phyloP scores from a whole-genome alignment of 2,113 vertebrate genomes.

The Perca flavescens region DNA sequence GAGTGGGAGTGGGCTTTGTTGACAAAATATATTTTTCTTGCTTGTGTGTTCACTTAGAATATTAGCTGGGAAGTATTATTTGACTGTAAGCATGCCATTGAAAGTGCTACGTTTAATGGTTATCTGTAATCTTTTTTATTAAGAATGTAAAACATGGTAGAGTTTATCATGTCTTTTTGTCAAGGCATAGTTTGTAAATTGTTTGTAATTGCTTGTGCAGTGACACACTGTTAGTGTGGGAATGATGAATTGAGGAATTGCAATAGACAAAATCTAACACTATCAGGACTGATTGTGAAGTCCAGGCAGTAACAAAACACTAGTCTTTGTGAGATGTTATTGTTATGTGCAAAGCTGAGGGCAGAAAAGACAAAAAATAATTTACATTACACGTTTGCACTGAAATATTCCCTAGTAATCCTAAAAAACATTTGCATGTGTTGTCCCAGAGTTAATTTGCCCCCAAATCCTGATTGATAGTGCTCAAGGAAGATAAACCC shows the following conservation, averaged over 20 bases:
- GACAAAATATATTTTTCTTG: not conserved
- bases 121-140: not conserved
- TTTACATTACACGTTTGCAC: conserved; percentile 15
- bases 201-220: not conserved
- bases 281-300: conserved; percentile 1
- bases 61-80: not conserved
- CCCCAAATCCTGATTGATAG: conserved; percentile 7
- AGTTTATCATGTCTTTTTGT: not conserved
- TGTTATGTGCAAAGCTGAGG: not conserved
- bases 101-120: not conserved
- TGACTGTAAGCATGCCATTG: not conserved
- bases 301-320: not conserved
- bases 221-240: conserved; percentile 6
- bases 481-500: conserved; percentile 46
- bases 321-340: not conserved
- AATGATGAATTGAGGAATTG: conserved; percentile 3
- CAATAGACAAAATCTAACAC: not conserved
- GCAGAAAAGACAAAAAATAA: conserved; percentile 6
- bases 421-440: conserved; percentile 9
- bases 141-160: not conserved
- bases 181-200: not conserved
- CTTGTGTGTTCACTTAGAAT: not conserved
- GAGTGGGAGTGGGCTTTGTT: not conserved
- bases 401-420: conserved; percentile 6
- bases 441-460: conserved; percentile 30